A percentile compares a stretch with the other conserved stretches of the same genome.
phyloP scores from a whole-genome alignment of 2,113 vertebrate genomes.

The Mustelus asterias region DNA sequence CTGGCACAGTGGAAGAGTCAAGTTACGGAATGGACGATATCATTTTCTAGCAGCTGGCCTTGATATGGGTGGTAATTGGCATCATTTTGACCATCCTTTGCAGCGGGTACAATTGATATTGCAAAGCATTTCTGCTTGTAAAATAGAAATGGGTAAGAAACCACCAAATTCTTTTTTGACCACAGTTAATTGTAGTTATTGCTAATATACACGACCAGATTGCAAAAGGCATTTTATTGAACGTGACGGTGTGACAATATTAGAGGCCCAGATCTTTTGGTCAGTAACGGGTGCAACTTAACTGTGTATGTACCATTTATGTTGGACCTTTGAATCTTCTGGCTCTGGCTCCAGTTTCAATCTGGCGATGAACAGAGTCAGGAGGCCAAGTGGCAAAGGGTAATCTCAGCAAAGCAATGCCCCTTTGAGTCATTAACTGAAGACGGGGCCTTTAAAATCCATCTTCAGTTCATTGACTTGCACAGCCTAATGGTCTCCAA shows the following conservation, averaged over 20 bases:
- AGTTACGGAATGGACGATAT: constrained; percentile 44
- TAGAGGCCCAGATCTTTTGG: background rate
- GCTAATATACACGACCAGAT: background rate
- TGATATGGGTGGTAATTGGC: constrained; percentile 67
- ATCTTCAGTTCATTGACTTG: too few species aligned
- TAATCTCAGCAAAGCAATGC: too few species aligned
- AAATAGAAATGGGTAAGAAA: constrained; percentile 79
- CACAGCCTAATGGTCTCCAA: too few species aligned
- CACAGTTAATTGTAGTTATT: background rate
- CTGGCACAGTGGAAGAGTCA: constrained; percentile 73
- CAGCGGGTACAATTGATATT: background rate
- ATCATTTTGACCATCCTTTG: constrained; percentile 46
- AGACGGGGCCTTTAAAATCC: too few species aligned
- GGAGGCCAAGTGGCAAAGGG: too few species aligned
- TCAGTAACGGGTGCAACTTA: too few species aligned
- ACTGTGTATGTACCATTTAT: too few species aligned
- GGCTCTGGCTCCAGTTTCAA: too few species aligned
- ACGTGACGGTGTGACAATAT: too few species aligned
- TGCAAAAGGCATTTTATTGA: background rate
- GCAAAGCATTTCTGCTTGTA: constrained; percentile 75
- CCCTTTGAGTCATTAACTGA: too few species aligned
- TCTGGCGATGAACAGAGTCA: too few species aligned
- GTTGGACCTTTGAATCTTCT: too few species aligned
- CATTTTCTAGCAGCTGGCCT: constrained; percentile 71
- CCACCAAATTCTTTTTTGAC: background rate